These are phyloP conservation scores for Platycheirus albimanus DNA, from an alignment of 2,888 invertebrate genomes.

Conservation along the genomic window DNA sequence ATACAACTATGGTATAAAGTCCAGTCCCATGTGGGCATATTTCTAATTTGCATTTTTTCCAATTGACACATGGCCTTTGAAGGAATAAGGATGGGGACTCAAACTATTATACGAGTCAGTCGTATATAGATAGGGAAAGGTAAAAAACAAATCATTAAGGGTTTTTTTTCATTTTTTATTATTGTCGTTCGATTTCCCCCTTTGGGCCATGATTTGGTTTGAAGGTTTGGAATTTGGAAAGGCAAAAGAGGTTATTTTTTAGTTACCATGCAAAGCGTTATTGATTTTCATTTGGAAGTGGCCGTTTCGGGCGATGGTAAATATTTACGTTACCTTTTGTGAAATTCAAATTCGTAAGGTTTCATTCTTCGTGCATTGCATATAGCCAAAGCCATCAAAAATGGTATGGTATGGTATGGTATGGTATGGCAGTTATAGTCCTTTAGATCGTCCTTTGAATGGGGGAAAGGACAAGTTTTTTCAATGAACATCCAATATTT, in stretches of 20 bases:
- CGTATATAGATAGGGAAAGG: slow-evolving; percentile 27
- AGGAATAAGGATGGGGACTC: slow-evolving; percentile 11
- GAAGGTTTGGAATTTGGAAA: too few relatives aligned
- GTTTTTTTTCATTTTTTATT: slow-evolving; percentile 42
- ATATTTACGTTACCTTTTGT: slow-evolving; percentile 71
- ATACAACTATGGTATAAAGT: neutral
- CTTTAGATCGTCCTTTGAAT: too few relatives aligned
- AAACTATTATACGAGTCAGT: too few relatives aligned
- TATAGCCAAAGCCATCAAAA: slow-evolving; percentile 27
- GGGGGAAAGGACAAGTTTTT: slow-evolving; percentile 45
- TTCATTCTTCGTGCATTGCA: slow-evolving; percentile 7
- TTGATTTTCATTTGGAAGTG: slow-evolving; percentile 70
- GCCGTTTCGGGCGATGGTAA: slow-evolving; percentile 60
- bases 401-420: too few relatives aligned
- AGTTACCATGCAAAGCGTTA: slow-evolving; percentile 71
- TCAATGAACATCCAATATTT: slow-evolving; percentile 65
- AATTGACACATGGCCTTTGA: slow-evolving; percentile 64
- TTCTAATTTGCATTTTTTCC: slow-evolving; percentile 73
- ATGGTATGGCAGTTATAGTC: slow-evolving; percentile 17
- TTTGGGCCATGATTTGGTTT: slow-evolving; percentile 3
- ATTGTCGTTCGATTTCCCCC: slow-evolving; percentile 54
- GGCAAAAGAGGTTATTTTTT: slow-evolving; percentile 29
- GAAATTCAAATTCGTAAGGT: slow-evolving; percentile 66
- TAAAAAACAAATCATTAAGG: slow-evolving; percentile 71
- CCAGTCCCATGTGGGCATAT: slow-evolving; percentile 66